Conservation (phyloP, 1,140 invertebrate genomes). For the Pogonognathellus flavescens region DNA sequence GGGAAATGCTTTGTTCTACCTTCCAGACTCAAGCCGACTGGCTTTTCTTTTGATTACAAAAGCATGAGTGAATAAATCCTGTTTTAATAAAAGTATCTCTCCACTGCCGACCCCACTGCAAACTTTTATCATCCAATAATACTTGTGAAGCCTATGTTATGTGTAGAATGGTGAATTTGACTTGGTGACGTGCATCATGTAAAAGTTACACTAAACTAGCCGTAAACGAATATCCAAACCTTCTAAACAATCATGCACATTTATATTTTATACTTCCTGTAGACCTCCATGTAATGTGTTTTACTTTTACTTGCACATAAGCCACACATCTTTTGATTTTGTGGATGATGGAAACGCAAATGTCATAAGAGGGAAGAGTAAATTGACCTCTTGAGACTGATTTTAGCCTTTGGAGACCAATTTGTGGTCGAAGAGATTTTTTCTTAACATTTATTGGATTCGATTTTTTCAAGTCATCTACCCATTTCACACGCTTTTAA, state of each 20-base stretch:
- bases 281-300: too few relatives aligned
- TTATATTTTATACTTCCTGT: too few relatives aligned
- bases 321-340: slow-evolving; percentile 27
- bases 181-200: not conserved
- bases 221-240: too few relatives aligned
- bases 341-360: slow-evolving; percentile 4
- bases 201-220: too few relatives aligned
- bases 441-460: slow-evolving; percentile 37
- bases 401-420: slow-evolving; percentile 38
- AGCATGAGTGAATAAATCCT: slow-evolving; percentile 57
- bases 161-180: not conserved
- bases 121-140: not conserved
- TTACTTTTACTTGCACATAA: not conserved
- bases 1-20: slow-evolving; percentile 55
- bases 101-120: not conserved
- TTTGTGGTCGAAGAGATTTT: slow-evolving; percentile 30
- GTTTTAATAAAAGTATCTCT: slow-evolving; percentile 59
- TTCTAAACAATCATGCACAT: too few relatives aligned
- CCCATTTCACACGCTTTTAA: slow-evolving; percentile 16
- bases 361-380: slow-evolving; percentile 18
- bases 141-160: not conserved
- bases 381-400: slow-evolving; percentile 51
- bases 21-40: slow-evolving; percentile 46
- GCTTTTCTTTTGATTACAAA: slow-evolving; percentile 52
- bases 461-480: not conserved